These are phyloP conservation scores for Lithodes maja DNA, from an alignment of 2,888 invertebrate genomes.

Conservation along the genomic window DNA sequence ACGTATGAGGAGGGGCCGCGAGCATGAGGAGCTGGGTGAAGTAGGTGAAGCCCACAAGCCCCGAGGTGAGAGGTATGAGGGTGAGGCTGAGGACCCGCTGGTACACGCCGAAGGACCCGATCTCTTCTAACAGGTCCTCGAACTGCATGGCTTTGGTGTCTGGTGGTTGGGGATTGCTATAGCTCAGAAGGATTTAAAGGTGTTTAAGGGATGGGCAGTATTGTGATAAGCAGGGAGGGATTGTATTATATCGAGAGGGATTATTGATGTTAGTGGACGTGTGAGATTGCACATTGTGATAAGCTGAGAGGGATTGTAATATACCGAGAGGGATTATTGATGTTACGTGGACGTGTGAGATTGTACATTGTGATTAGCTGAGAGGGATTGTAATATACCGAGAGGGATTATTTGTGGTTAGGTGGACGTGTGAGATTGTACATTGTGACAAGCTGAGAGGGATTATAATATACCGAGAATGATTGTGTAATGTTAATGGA, in stretches of 20 bases:
- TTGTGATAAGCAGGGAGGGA: background rate
- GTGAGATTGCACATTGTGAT: too few relatives aligned
- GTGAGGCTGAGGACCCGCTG: conserved; percentile 72
- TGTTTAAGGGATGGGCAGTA: background rate
- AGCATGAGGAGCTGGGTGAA: conserved; percentile 69
- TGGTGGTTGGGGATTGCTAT: background rate
- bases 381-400: too few relatives aligned
- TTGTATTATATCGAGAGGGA: background rate
- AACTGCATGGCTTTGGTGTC: conserved; percentile 53
- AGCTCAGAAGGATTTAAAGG: background rate
- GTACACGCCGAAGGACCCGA: conserved; percentile 76
- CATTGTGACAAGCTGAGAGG: too few relatives aligned
- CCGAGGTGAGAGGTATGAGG: conserved; percentile 65
- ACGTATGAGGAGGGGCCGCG: conserved; percentile 58
- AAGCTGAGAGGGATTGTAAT: too few relatives aligned
- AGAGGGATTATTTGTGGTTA: too few relatives aligned
- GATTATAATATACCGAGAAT: too few relatives aligned
- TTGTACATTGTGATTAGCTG: too few relatives aligned
- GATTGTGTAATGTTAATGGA: too few relatives aligned
- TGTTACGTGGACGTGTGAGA: too few relatives aligned
- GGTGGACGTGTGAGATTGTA: too few relatives aligned
- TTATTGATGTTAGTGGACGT: too few relatives aligned
- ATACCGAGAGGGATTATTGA: too few relatives aligned
- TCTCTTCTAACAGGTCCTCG: conserved; percentile 69
- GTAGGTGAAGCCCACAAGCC: conserved; percentile 62